Evolutionary conservation across 1,140 invertebrate genomes (phyloP).

Genomic region (Pristionchus pacificus): DNA sequence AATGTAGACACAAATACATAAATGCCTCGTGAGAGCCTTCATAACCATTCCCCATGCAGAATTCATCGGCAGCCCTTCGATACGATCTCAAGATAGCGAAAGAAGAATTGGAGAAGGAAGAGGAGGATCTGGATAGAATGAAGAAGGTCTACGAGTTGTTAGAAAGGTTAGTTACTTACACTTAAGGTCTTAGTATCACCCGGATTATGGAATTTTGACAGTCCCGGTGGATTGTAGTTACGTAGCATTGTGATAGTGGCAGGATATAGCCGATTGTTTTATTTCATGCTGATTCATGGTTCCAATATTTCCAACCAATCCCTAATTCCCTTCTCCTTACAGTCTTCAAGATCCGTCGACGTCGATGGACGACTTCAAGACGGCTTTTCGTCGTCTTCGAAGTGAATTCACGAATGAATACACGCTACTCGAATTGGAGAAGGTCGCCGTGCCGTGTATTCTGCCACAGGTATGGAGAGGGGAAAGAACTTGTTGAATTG

Average conservation of each 20-base stretch:
- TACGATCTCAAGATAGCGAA: constrained; percentile 73
- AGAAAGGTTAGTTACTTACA: constrained; percentile 66
- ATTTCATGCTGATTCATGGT: background rate
- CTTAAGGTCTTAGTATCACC: no score
- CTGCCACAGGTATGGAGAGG: constrained; percentile 50
- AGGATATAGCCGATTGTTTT: no score
- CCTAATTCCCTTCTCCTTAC: background rate
- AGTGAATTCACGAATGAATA: constrained; percentile 64
- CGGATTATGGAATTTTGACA: no score
- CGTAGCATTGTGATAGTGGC: no score
- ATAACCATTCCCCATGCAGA: no score
- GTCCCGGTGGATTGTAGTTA: no score
- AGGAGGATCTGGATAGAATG: constrained; percentile 62
- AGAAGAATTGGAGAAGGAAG: constrained; percentile 71
- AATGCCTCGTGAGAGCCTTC: no score
- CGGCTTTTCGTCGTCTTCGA: constrained; percentile 72
- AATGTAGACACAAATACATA: no score
- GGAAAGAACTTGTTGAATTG: no score
- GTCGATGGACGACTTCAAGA: constrained; percentile 68
- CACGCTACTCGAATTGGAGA: constrained; percentile 61
- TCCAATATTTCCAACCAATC: background rate
- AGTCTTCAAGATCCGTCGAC: background rate
- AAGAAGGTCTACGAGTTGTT: constrained; percentile 65
- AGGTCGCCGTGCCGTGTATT: constrained; percentile 60
- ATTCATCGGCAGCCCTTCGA: constrained; percentile 73